A percentile compares a stretch with the other conserved stretches of the same genome.
These are phyloP conservation scores for Naso thynnoides DNA, from an alignment of 2,797 vertebrate genomes.

Conservation along the genomic window DNA sequence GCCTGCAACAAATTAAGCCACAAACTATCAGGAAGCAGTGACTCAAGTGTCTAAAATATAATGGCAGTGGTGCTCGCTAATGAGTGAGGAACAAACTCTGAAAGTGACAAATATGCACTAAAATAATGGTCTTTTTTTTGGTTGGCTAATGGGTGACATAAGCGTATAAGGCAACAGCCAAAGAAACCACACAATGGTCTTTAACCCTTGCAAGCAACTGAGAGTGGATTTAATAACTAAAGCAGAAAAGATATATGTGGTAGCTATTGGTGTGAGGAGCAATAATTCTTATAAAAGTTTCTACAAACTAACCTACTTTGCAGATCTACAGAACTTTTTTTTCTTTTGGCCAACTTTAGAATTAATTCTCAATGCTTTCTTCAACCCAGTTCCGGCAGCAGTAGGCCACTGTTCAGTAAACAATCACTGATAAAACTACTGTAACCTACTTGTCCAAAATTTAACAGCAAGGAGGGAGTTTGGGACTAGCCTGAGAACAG, in stretches of 20 bases:
- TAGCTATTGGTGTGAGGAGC: neutral
- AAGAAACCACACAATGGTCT: conserved; percentile 39
- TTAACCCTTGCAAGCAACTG: conserved; percentile 11
- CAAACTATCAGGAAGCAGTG: conserved; percentile 44
- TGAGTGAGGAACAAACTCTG: conserved; percentile 45
- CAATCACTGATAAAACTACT: neutral
- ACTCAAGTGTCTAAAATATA: conserved; percentile 45
- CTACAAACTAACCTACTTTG: neutral
- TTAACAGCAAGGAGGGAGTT: too few species aligned
- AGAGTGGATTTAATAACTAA: conserved; percentile 9
- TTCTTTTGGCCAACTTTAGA: too few species aligned
- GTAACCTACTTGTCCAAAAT: too few species aligned
- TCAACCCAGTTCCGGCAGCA: neutral
- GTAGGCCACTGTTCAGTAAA: neutral
- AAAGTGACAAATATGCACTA: conserved; percentile 48
- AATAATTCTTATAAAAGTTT: neutral
- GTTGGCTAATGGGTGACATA: conserved; percentile 55
- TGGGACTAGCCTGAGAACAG: neutral
- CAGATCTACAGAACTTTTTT: neutral
- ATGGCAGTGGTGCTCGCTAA: conserved; percentile 43
- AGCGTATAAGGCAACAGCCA: conserved; percentile 24
- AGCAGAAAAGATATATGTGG: neutral
- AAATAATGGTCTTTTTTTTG: conserved; percentile 43
- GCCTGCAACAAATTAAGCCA: conserved; percentile 51
- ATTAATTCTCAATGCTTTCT: neutral